Conservation (phyloP, 2,888 invertebrate species). For the Linhomoeus sp. region DNA sequence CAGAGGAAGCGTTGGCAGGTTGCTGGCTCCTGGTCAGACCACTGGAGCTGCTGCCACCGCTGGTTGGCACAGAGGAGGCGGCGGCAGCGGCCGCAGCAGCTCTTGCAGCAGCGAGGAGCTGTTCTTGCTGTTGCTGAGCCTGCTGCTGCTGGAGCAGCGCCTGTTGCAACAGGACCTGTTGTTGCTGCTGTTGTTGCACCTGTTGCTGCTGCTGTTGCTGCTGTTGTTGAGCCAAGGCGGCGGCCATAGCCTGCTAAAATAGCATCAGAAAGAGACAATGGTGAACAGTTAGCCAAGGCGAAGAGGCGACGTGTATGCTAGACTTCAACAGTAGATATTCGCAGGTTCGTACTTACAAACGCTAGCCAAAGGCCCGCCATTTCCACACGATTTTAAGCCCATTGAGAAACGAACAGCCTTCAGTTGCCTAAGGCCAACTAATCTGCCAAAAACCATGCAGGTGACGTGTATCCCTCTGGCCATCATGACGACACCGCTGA, state of each 20-base stretch:
- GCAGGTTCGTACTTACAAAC: too few relatives aligned
- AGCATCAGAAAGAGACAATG: neutral
- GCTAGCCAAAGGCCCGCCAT: too few relatives aligned
- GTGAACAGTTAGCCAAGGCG: neutral
- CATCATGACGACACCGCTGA: too few relatives aligned
- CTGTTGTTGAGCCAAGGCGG: conserved; percentile 15
- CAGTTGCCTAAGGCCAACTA: too few relatives aligned
- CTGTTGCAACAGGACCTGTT: neutral
- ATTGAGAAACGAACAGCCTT: too few relatives aligned
- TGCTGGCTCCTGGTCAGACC: conserved; percentile 2
- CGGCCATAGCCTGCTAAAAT: neutral
- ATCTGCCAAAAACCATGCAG: too few relatives aligned
- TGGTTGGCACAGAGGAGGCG: neutral
- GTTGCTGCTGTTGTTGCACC: neutral
- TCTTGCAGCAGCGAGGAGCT: neutral
- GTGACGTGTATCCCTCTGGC: too few relatives aligned
- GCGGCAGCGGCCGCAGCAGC: too few relatives aligned
- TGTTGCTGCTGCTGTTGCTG: conserved; percentile 15
- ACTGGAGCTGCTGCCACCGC: neutral
- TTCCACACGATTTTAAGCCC: too few relatives aligned
- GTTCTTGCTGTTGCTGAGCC: neutral
- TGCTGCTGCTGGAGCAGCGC: neutral
- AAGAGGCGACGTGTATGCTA: too few relatives aligned
- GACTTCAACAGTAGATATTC: too few relatives aligned
- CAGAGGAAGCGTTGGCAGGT: conserved; percentile 1